phyloP scores from a whole-genome alignment of 2,113 vertebrate genomes.

The Tichodroma muraria region DNA sequence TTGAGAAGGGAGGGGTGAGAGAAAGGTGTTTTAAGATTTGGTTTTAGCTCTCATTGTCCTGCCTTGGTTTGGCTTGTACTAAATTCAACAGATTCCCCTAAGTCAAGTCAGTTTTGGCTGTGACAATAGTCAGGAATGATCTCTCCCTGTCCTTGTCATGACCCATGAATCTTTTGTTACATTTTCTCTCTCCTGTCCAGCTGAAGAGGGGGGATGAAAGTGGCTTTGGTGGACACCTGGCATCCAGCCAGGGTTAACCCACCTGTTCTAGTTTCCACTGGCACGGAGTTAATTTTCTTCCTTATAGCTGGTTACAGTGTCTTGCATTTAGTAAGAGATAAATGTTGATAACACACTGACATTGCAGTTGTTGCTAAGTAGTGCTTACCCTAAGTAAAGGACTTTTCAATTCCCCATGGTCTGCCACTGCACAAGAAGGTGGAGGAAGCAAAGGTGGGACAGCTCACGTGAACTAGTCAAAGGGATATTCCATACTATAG shows the following conservation, averaged over 20 bases:
- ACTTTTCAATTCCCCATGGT: background rate
- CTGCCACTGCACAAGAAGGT: background rate
- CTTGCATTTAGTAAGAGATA: background rate
- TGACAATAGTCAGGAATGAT: background rate
- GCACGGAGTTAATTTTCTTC: too few relatives aligned
- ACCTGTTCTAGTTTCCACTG: background rate
- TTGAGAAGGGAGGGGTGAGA: fast-evolving
- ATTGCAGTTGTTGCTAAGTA: background rate
- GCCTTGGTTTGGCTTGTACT: background rate
- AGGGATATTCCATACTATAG: background rate
- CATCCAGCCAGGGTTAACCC: background rate
- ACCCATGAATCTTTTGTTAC: background rate
- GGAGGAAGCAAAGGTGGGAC: background rate
- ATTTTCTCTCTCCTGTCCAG: background rate
- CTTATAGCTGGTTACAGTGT: background rate
- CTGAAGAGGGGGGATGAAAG: fast-evolving
- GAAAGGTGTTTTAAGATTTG: background rate
- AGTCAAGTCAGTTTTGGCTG: fast-evolving
- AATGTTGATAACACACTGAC: background rate
- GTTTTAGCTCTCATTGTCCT: background rate
- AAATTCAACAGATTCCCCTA: background rate
- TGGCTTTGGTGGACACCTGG: background rate
- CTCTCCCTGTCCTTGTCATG: background rate
- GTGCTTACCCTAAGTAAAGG: background rate
- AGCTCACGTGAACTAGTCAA: background rate